Evolutionary conservation across 2,113 vertebrate species (phyloP), one percentile per base, ranked within the genome.

Genomic region (Eurystomus gularis): DNA sequence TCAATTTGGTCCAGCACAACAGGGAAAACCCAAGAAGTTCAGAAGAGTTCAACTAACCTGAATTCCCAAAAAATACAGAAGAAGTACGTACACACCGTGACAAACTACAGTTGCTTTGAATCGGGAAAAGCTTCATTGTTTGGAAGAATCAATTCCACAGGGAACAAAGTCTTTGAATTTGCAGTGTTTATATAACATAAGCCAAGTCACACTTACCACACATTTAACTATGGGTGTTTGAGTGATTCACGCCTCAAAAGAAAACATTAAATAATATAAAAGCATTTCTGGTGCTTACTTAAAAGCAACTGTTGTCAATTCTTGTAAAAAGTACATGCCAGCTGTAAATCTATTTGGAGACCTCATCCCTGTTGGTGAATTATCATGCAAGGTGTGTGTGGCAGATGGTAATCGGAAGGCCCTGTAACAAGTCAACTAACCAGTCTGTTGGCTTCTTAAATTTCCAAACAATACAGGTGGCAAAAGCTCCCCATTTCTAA

Each of bases 271-370:
- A 84, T 42, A 51, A 86, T 62, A 86, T 10, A 64, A 86, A 94
- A 86, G n/a, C 23, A 40, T 44, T 91, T 65, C 55, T 40, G 18
- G 11, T 60, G 58, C 44, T 86, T 60, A 58, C 24, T 72, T 69
- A 58, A 69, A 80, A 89, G 64, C 33, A 89, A 60, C 21, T 68
- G 66, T 60, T 84, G 17, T 16, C 29, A 48, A n/a, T 61, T 70
- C 73, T 46, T 61, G 39, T 35, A 65, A 68, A 44, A 76, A 81
- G 54, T 33, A 60, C 19, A 18, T 8, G 31, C 33, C 84, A 84
- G 88, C 69, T 90, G 81, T 70, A 94, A 78, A 81, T 52, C 82
- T 84, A 35, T 87, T 86, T 82, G 82, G 68, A 82, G 85, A 51
- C 17, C 54, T 93, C 24, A 6, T 60, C 39, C 13, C 49, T 64